Conservation (phyloP, 2,113 vertebrate genomes). For the Bucco capensis region DNA sequence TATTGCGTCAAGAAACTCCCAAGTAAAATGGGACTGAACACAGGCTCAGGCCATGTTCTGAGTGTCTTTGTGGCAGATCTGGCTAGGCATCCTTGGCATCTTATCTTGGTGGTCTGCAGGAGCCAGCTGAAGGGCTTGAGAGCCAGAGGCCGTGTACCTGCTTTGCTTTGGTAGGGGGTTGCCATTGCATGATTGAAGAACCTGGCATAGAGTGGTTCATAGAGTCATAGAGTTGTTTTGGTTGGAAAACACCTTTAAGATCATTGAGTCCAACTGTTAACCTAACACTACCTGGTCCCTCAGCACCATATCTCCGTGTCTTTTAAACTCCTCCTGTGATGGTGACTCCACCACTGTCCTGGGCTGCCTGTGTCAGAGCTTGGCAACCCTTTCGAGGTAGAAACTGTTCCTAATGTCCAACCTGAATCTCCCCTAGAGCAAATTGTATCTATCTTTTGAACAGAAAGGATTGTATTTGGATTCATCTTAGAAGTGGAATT, state of each 20-base stretch:
- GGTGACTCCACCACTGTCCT: no score
- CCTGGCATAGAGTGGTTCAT: fast-evolving
- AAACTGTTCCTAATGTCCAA: no score
- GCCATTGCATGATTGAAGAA: not conserved
- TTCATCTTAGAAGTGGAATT: not conserved
- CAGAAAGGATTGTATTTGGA: not conserved
- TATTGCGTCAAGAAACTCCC: not conserved
- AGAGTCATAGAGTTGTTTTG: no score
- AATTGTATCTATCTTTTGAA: not conserved
- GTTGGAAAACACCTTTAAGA: no score
- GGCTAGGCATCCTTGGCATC: not conserved
- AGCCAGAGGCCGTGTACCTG: not conserved
- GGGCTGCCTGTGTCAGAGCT: no score
- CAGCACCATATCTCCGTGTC: no score
- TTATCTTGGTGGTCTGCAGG: not conserved
- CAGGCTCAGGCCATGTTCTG: not conserved
- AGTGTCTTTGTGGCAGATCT: not conserved
- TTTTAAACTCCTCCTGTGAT: no score
- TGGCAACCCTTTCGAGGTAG: no score
- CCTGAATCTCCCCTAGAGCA: not conserved
- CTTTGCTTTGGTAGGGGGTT: not conserved
- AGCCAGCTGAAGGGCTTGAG: not conserved
- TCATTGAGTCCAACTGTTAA: no score
- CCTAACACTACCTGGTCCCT: no score
- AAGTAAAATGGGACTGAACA: not conserved